Percentiles rank a stretch among this genome's conserved stretches.
Conservation (phyloP, 2,888 invertebrate genomes). For the Emmelina monodactyla region DNA sequence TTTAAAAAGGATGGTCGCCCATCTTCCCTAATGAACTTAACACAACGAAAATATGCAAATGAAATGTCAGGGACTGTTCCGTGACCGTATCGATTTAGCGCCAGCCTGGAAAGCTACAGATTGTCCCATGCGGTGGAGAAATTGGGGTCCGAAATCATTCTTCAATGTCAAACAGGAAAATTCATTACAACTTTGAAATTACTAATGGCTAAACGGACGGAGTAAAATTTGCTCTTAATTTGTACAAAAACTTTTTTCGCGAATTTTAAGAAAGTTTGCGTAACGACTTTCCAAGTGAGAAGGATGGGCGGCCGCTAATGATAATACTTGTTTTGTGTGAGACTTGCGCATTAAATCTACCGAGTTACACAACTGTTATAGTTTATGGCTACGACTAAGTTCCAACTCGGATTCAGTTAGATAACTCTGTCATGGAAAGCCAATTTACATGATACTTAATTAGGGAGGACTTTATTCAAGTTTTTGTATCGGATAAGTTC, state of each 20-base stretch:
- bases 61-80: conserved; percentile 21
- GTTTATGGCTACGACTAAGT: too few relatives aligned
- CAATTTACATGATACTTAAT: too few relatives aligned
- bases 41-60: conserved; percentile 18
- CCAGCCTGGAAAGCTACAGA: conserved; percentile 28
- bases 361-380: too few relatives aligned
- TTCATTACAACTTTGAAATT: conserved; percentile 66
- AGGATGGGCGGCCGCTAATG: conserved; percentile 54
- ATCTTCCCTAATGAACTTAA: too few relatives aligned
- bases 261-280: conserved; percentile 51
- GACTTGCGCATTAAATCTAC: too few relatives aligned
- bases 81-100: conserved; percentile 31
- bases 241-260: conserved; percentile 58
- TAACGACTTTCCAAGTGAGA: conserved; percentile 59
- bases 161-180: conserved; percentile 64
- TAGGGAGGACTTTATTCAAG: too few relatives aligned
- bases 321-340: conserved; percentile 41
- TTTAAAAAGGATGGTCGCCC: too few relatives aligned
- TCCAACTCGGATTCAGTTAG: too few relatives aligned
- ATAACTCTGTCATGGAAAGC: too few relatives aligned
- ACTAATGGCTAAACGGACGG: conserved; percentile 63
- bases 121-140: conserved; percentile 39
- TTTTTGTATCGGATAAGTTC: too few relatives aligned
- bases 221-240: conserved; percentile 65
- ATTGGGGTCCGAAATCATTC: conserved; percentile 57